Evolutionary conservation across 2,113 vertebrate species (phyloP).

Genomic region (Brachirus orientalis): DNA sequence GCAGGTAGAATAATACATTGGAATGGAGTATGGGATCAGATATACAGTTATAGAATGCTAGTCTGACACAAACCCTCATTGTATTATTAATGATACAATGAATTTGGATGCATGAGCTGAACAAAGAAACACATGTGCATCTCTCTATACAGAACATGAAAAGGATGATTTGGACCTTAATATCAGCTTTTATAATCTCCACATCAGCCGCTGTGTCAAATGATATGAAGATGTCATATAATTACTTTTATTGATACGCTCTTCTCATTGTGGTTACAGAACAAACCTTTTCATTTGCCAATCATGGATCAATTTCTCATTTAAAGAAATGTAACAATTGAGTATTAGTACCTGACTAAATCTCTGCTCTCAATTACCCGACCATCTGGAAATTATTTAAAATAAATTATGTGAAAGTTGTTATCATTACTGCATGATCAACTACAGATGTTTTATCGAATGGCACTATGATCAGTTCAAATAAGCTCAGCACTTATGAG

Average conservation of each 20-base stretch:
- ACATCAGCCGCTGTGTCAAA: not conserved
- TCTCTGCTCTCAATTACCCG: slow-evolving; percentile 10
- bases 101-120: too few relatives aligned
- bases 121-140: too few relatives aligned
- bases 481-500: slow-evolving; percentile 12
- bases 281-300: slow-evolving; percentile 12
- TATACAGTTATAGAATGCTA: too few relatives aligned
- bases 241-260: not conserved
- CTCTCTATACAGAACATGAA: too few relatives aligned
- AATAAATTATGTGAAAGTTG: slow-evolving; percentile 24
- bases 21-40: too few relatives aligned
- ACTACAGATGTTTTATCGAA: slow-evolving; percentile 41
- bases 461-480: slow-evolving; percentile 21
- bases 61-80: too few relatives aligned
- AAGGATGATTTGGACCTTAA: too few relatives aligned
- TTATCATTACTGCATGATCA: slow-evolving; percentile 32
- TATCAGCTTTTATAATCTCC: too few relatives aligned
- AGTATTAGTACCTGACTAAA: slow-evolving; percentile 24
- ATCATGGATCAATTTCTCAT: slow-evolving; percentile 25
- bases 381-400: slow-evolving; percentile 35
- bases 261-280: not conserved
- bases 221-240: not conserved
- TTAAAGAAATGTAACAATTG: slow-evolving; percentile 10
- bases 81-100: too few relatives aligned
- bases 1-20: too few relatives aligned